These are phyloP conservation scores for Pogoniulus pusillus DNA, from an alignment of 2,797 vertebrate species.

Conservation along the genomic window DNA sequence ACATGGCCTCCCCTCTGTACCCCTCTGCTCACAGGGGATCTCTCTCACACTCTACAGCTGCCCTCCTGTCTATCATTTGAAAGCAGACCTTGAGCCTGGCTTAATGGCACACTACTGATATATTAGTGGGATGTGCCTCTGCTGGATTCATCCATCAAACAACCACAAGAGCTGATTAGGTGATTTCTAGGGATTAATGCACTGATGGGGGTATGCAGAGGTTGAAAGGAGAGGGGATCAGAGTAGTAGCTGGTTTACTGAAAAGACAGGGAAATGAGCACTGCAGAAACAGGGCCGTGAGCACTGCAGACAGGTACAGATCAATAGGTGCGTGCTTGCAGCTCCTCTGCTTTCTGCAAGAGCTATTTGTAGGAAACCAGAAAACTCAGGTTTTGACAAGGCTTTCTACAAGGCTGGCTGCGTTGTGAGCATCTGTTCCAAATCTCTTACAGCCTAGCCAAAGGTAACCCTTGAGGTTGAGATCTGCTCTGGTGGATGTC, in stretches of 20 bases:
- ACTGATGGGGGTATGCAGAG: neutral
- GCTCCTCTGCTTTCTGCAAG: neutral
- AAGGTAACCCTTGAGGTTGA: neutral
- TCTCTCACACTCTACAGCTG: neutral
- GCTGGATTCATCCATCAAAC: constrained; percentile 33
- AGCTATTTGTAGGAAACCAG: neutral
- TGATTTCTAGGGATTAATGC: constrained; percentile 17
- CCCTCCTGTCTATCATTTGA: neutral
- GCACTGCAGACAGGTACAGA: neutral
- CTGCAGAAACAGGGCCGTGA: neutral
- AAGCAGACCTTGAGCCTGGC: neutral
- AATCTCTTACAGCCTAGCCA: neutral
- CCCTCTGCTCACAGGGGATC: neutral
- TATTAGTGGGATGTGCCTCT: neutral
- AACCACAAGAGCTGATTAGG: neutral
- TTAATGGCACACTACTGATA: neutral
- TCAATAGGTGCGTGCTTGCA: neutral
- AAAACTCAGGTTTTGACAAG: neutral
- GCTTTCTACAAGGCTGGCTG: neutral
- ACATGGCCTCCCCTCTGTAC: neutral
- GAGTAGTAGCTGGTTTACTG: neutral
- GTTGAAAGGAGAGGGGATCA: neutral
- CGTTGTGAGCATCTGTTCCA: neutral
- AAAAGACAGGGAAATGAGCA: neutral
- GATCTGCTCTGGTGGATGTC: neutral